Evolutionary conservation across 2,113 vertebrate species (phyloP).

Genomic region (Serinus canaria): DNA sequence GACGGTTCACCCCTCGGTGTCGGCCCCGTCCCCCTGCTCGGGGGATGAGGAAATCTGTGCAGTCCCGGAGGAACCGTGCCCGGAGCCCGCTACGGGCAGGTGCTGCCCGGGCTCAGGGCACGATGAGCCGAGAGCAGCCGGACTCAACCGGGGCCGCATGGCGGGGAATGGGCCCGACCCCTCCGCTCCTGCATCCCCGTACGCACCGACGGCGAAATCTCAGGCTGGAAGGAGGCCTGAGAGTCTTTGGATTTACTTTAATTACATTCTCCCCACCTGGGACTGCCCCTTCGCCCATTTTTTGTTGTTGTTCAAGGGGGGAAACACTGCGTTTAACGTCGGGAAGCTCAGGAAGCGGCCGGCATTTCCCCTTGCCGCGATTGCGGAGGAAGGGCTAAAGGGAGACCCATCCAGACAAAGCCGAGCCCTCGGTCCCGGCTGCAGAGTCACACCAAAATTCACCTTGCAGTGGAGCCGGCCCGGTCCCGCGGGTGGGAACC

Average conservation of each 20-base stretch:
- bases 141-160: background rate
- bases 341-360: background rate
- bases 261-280: background rate
- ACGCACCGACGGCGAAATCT: background rate
- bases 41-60: background rate
- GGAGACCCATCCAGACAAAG: background rate
- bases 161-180: background rate
- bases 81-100: background rate
- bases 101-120: background rate
- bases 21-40: background rate
- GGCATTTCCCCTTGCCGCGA: background rate
- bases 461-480: background rate
- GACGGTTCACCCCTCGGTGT: background rate
- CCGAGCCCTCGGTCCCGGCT: background rate
- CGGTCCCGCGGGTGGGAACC: background rate
- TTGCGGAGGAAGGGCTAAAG: background rate
- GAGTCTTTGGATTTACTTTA: background rate
- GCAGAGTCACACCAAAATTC: background rate
- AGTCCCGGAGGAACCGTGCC: rapidly evolving
- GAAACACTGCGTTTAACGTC: background rate
- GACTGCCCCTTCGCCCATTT: background rate
- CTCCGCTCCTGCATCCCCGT: background rate
- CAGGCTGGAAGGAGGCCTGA: background rate
- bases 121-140: background rate
- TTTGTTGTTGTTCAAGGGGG: background rate